Conservation (phyloP, 2,113 vertebrate species). For the Clarias gariepinus region DNA sequence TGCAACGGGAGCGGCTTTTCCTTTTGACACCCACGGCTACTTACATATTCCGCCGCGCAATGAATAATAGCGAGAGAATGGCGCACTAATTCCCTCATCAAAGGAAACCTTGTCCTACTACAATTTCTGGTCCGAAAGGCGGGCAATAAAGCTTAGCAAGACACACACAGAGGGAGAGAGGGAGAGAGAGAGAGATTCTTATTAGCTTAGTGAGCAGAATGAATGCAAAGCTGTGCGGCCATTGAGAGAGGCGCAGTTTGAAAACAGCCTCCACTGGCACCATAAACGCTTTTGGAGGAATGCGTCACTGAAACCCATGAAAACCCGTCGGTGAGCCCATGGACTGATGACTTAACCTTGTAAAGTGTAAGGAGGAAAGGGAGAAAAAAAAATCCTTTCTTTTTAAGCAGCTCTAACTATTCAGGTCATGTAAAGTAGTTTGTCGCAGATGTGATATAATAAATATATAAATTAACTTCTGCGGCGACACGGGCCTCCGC, state of each 20-base stretch:
- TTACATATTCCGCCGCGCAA: slow-evolving; percentile 98
- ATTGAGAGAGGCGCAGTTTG: slow-evolving; percentile 92
- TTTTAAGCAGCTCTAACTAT: slow-evolving; percentile 33
- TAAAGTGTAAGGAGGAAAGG: slow-evolving; percentile 75
- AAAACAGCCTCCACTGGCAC: slow-evolving; percentile 87
- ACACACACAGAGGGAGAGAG: slow-evolving; percentile 64
- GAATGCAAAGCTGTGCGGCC: slow-evolving; percentile 93
- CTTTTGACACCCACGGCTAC: slow-evolving; percentile 99
- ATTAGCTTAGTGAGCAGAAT: slow-evolving; percentile 99
- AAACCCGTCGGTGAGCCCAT: slow-evolving; percentile 65
- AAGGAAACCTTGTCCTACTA: slow-evolving; percentile 98
- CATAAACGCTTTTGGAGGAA: slow-evolving; percentile 84
- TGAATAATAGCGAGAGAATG: slow-evolving; percentile 99
- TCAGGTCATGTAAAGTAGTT: slow-evolving; percentile 52
- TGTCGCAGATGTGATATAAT: slow-evolving; percentile 65
- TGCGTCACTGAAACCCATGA: slow-evolving; percentile 80
- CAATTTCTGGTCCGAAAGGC: slow-evolving; percentile 98
- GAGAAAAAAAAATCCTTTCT: slow-evolving; percentile 9
- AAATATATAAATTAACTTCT: slow-evolving; percentile 73
- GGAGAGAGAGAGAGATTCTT: slow-evolving; percentile 75
- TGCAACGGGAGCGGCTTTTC: slow-evolving; percentile 99
- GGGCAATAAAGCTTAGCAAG: slow-evolving; percentile 99
- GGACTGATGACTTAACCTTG: slow-evolving; percentile 86
- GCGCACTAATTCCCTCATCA: slow-evolving; percentile 99
- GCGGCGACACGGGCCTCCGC: slow-evolving; percentile 52